These are phyloP conservation scores for Corythoichthys haematopterus DNA, from an alignment of 2,113 vertebrate genomes.

Conservation along the genomic window DNA sequence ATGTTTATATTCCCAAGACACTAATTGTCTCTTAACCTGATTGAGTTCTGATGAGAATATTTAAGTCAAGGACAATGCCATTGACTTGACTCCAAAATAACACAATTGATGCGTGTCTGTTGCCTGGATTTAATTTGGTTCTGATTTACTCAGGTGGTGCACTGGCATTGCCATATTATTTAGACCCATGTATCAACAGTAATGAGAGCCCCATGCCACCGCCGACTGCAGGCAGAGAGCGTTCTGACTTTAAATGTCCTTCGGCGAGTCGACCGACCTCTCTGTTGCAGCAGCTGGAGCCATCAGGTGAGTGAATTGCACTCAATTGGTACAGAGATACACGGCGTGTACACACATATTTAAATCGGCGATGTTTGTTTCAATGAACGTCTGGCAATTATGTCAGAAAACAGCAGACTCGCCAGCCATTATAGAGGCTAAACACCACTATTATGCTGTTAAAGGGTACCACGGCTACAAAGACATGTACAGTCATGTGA, in stretches of 20 bases:
- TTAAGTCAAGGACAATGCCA: constrained; percentile 36
- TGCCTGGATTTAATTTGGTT: constrained; percentile 38
- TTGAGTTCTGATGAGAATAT: constrained; percentile 39
- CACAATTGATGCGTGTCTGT: constrained; percentile 13
- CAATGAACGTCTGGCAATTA: no score
- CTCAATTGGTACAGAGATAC: not conserved
- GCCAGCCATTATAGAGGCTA: no score
- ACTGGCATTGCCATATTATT: constrained; percentile 12
- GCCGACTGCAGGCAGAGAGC: constrained; percentile 14
- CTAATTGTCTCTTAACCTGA: constrained; percentile 44
- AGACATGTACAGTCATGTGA: no score
- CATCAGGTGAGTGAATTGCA: constrained; percentile 7
- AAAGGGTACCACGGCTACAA: no score
- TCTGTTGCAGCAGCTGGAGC: not conserved
- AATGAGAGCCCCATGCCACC: constrained; percentile 16
- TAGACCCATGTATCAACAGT: constrained; percentile 32
- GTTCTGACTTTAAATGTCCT: constrained; percentile 30
- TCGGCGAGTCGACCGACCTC: constrained; percentile 12
- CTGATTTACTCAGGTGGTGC: constrained; percentile 27
- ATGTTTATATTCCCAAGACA: constrained; percentile 16
- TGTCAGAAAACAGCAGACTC: not conserved
- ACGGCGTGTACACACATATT: no score
- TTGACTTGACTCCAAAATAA: constrained; percentile 20
- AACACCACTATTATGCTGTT: no score
- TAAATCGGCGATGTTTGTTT: no score